Evolutionary conservation across 2,113 vertebrate species (phyloP).

Genomic region (Sapayoa aenigma): DNA sequence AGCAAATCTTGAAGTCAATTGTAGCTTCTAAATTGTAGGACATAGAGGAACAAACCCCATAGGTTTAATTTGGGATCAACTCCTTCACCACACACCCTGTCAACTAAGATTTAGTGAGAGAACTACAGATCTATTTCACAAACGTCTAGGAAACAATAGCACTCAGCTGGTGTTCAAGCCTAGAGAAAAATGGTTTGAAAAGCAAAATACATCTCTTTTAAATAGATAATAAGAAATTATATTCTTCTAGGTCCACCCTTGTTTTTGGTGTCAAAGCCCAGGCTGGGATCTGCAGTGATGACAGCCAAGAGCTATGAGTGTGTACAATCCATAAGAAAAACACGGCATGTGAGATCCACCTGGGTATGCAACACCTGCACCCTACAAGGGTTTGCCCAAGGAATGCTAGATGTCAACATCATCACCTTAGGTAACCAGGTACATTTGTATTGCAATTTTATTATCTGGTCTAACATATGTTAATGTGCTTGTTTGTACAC

Average conservation of each 20-base stretch:
- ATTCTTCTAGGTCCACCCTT: background rate
- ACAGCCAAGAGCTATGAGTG: background rate
- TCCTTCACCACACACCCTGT: background rate
- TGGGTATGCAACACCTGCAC: background rate
- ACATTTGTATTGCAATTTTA: background rate
- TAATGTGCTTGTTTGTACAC: background rate
- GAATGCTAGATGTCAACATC: background rate
- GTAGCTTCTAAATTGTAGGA: background rate
- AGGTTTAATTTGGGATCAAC: background rate
- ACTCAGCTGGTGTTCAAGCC: background rate
- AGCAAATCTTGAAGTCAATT: background rate
- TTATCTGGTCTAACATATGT: background rate
- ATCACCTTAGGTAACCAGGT: background rate
- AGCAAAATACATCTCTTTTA: background rate
- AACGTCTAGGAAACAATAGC: accelerated
- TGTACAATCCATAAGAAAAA: background rate
- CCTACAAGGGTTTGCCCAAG: background rate
- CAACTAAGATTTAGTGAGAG: background rate
- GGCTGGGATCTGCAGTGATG: background rate
- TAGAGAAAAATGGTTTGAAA: background rate
- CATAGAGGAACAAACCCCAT: background rate
- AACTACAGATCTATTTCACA: background rate
- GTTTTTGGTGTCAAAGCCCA: background rate
- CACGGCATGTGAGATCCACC: background rate
- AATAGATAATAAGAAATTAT: background rate